These are phyloP conservation scores for Troides helena DNA, from an alignment of 2,888 invertebrate species.

Conservation along the genomic window DNA sequence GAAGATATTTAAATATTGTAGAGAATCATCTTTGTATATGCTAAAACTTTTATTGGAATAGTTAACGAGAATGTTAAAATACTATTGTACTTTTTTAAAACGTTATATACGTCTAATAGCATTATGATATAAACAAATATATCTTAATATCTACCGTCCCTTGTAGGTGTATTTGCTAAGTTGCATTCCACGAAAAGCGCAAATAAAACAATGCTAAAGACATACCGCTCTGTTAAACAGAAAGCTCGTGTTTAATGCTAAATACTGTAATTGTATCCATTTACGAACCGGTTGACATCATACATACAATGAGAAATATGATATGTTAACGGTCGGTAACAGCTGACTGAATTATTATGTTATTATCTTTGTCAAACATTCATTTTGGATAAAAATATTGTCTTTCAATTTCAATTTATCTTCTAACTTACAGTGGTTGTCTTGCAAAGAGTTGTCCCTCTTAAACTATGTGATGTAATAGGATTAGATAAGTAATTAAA, in stretches of 20 bases:
- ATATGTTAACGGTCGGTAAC: background rate
- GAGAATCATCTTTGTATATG: too few relatives aligned
- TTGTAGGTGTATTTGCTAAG: background rate
- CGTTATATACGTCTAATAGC: background rate
- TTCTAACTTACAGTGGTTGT: background rate
- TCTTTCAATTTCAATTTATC: background rate
- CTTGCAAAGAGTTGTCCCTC: background rate
- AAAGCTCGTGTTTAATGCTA: constrained; percentile 55
- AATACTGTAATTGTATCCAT: constrained; percentile 52
- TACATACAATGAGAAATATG: background rate
- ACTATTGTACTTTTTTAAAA: background rate
- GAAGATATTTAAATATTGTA: too few relatives aligned
- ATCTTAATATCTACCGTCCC: background rate
- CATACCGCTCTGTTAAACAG: constrained; percentile 44
- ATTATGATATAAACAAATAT: background rate
- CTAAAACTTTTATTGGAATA: too few relatives aligned
- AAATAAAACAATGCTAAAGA: constrained; percentile 27
- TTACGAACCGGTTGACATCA: constrained; percentile 38
- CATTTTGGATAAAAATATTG: background rate
- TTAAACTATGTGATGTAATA: too few relatives aligned
- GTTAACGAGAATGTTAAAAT: too few relatives aligned
- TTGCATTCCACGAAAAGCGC: constrained; percentile 22
- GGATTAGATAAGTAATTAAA: too few relatives aligned
- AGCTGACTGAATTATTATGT: background rate
- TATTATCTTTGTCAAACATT: background rate